Evolutionary conservation across 2,797 vertebrate genomes (phyloP).

Genomic region (Aphelocoma californica): DNA sequence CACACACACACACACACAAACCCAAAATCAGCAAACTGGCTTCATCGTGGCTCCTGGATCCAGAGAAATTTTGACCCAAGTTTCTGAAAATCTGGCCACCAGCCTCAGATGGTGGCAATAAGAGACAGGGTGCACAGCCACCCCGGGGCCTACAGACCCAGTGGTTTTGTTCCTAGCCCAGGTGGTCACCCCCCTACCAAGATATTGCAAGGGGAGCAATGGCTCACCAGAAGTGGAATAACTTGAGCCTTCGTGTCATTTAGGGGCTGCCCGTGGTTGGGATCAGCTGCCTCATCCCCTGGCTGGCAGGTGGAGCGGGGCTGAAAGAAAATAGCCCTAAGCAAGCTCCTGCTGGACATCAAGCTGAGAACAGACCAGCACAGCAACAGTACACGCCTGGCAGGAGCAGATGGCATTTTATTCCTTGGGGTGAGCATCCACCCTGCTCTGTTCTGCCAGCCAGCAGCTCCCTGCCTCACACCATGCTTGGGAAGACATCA

Average conservation of each 20-base stretch:
- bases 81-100: neutral
- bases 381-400: neutral
- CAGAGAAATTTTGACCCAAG: neutral
- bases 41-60: neutral
- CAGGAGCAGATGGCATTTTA: fast-evolving
- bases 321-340: neutral
- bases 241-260: neutral
- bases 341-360: neutral
- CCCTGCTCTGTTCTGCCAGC: neutral
- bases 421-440: neutral
- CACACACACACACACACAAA: no score
- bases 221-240: neutral
- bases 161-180: neutral
- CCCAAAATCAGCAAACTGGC: neutral
- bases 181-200: neutral
- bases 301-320: neutral
- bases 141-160: fast-evolving
- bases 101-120: fast-evolving
- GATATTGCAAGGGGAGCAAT: neutral
- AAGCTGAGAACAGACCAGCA: neutral
- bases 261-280: neutral
- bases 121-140: neutral
- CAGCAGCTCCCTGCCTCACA: neutral
- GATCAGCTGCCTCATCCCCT: neutral
- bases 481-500: neutral